Evolutionary conservation across 2,113 vertebrate genomes (phyloP), one percentile per base, ranked within the genome.

Genomic region (Python bivittatus): DNA sequence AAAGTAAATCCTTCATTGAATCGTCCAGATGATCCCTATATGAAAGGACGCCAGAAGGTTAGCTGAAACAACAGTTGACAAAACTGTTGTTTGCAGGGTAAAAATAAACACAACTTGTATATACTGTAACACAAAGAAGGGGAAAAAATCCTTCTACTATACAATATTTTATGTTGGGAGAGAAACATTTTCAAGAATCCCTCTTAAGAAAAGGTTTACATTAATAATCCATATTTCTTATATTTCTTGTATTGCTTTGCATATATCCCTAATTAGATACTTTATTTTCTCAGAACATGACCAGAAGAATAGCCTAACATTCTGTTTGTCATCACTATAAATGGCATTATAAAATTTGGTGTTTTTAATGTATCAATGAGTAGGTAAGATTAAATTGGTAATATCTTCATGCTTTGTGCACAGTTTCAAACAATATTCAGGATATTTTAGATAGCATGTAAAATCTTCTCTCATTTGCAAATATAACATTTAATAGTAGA

Each of bases 1-100:
- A 96, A 90, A 86, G 13, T 99, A 72, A 99, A 98, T 84, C 91
- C 97, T 15, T 96, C 98, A 0, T 53, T 79, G 48, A 2, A 29
- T 38, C 29, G 97, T 54, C 99, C 99, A 0, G 93, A 97, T 1
- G 99, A 99, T 95, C 98, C 98, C 0, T 99, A 99, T 93, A 97
- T 95, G 88, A 97, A 88, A 53, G 92, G 95, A 0, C 94, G 98
- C 15, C 95, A 96, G 93, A 91, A 98, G 98, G 99, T 99, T 95
- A 97, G 96, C 27, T 92, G 92, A 91, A 83, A 84, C 92, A 92
- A 56, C 56, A 0, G n/a, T 20, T 87, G 15, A 25, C 2, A 11
- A 89, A 86, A 94, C 25, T 57, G 9, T 88, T 88, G 7, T 22
- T 88, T 96, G 6, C 92, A 84, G 88, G 25, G 38, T n/a, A 85